Conservation (phyloP, 2,113 vertebrate genomes). For the Antechinus flavipes region DNA sequence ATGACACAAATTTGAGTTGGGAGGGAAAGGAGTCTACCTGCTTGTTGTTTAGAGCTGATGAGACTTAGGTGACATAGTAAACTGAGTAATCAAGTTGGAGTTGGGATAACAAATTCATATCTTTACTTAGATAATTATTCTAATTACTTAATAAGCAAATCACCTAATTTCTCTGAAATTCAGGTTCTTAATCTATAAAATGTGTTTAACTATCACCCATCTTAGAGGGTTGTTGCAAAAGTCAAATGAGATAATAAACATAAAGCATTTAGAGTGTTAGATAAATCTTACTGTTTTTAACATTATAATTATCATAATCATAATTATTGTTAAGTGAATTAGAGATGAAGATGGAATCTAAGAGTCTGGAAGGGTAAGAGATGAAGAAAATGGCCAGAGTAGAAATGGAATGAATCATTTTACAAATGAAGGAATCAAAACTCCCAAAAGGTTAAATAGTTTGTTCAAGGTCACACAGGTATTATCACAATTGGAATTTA, state of each 20-base stretch:
- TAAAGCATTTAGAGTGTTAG: neutral
- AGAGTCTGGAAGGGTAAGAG: neutral
- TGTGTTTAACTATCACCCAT: neutral
- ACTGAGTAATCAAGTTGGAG: neutral
- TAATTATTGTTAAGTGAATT: neutral
- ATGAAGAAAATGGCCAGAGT: neutral
- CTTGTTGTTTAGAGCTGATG: neutral
- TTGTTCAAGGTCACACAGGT: neutral
- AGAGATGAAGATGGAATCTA: neutral
- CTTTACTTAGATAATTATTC: neutral
- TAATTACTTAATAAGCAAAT: neutral
- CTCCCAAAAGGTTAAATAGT: neutral
- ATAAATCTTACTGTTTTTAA: neutral
- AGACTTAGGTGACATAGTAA: neutral
- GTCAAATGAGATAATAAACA: neutral
- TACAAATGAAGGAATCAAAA: neutral
- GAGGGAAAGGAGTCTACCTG: neutral
- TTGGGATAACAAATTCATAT: neutral
- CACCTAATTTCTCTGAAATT: neutral
- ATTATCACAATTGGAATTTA: neutral
- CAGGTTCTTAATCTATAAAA: neutral
- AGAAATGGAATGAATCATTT: neutral
- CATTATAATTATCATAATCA: neutral
- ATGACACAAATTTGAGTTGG: neutral
- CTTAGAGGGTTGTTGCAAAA: neutral